phyloP scores from a whole-genome alignment of 2,113 vertebrate genomes.

The Oreocharis arfaki region DNA sequence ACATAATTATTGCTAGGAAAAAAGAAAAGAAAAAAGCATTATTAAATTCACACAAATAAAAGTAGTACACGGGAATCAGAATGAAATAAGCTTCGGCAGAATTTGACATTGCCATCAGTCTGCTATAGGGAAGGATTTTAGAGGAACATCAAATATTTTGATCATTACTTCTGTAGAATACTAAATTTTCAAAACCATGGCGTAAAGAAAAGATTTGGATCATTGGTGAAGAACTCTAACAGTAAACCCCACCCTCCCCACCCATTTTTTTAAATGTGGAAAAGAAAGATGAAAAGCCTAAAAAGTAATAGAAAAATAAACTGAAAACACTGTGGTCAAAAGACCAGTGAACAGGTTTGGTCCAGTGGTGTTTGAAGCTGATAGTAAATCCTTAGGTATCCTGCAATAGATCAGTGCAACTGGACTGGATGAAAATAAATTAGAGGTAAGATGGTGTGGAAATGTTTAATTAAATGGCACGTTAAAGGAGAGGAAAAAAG shows the following conservation, averaged over 20 bases:
- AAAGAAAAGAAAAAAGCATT: neutral
- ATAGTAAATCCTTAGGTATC: neutral
- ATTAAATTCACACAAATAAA: neutral
- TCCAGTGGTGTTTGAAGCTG: neutral
- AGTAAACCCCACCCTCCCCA: neutral
- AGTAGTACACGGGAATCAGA: neutral
- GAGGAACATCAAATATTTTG: neutral
- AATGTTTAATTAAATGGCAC: neutral
- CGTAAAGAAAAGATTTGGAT: neutral
- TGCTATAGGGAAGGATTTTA: neutral
- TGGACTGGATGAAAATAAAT: neutral
- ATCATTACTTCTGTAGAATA: neutral
- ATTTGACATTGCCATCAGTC: neutral
- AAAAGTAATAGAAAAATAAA: neutral
- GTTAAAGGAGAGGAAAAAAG: neutral
- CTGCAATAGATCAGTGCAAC: neutral
- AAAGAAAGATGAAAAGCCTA: neutral
- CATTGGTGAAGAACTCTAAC: neutral
- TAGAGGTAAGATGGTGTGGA: neutral
- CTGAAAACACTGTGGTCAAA: neutral
- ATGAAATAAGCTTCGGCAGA: neutral
- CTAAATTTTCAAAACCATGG: neutral
- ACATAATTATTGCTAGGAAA: neutral
- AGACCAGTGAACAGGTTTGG: neutral
- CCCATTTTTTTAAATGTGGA: neutral